Evolutionary conservation across 2,113 vertebrate species (phyloP), one percentile per base, ranked within the genome.

Genomic region (Grammomys dolichurus): DNA sequence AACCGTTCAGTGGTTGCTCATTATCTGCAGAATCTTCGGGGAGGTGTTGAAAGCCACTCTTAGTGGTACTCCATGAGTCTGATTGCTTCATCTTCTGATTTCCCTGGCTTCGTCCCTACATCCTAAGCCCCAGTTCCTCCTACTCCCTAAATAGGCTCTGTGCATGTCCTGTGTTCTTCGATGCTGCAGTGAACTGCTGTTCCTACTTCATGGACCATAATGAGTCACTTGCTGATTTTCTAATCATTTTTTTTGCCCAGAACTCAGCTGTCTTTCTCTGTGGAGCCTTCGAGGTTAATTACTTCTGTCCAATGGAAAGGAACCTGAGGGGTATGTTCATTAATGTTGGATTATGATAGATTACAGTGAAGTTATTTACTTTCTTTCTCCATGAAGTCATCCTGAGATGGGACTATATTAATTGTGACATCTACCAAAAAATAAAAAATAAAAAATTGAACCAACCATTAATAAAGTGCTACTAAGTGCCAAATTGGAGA

Each of bases 211-310:
- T 46, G 43, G 56, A 60, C 54, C 43, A 31, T 60, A 7, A 75
- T 82, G 65, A 8, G 13, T 65, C 81, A 77, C 72, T 48, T 54
- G 51, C 36, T 73, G 54, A 75, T 78, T 89, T 90, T 90, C 46
- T 85, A 22, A 54, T 72, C 33, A 10, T 28, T 54, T 33, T 48
- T 28, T 43, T 43, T 26, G 46, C 54, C 77, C 67, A 95, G 43
- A 70, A 48, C 33, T 76, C 40, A 48, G 6, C 58, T 86, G 46
- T 46, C 54, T 36, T 95, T 86, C 93, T 95, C 90, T 58, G 60
- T 93, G 76, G 92, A 40, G 10, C 0, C 17, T 85, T 88, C n/a
- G 43, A 93, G 67, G 67, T 94, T 94, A 95, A 92, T 97, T 90
- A 95, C 26, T 69, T 82, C 17, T 90, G 88, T 88, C 51, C 1